Evolutionary conservation across 2,888 invertebrate species (phyloP), one percentile per base, ranked within the genome.

Genomic region (Drosophila lacicola): DNA sequence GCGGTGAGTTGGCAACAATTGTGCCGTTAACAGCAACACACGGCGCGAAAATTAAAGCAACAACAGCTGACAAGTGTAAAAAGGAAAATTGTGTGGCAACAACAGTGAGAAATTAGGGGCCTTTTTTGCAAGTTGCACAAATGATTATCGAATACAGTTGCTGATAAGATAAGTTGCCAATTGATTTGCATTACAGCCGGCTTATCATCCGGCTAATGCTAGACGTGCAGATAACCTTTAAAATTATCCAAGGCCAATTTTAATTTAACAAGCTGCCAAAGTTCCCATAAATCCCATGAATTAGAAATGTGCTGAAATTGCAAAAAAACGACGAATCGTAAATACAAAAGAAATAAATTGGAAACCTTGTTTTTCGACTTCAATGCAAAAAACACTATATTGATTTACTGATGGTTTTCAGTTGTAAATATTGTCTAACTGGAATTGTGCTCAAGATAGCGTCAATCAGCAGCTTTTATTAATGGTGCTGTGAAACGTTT

Each of bases 241-340:
- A 50, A 39, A 42, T 47, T 66, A 63, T 36, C 37, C 70, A 79
- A 74, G 79, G 73, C 41, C 51, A 65, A 25, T 6, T 46, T 21
- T 21, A 49, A 42, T 39, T 50, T 11, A 51, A 41, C 70, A 51
- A 41, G 25, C 63, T 73, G 81, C 45, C 17, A 44, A 41, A 45
- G 29, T 81, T 87, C 89, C 58, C 75, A 74, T 61, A 33, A 44
- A 49, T 34, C 41, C 44, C 2, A 63, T 79, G 39, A 45, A 76
- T 73, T 62, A 54, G 8, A 54, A 76, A 70, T 74, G 44, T 34
- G 39, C n/a, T 56, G 9, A 50, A 49, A 34, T 39, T 47, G 56
- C 54, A 60, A 44, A 55, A 54, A 17, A 37, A 4, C 42, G 14
- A 44, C 10, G 4, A 2, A 8, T 37, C 37, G 2, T 25, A 33